Evolutionary conservation across 2,113 vertebrate species (phyloP).

Genomic region (Pseudorasbora parva): DNA sequence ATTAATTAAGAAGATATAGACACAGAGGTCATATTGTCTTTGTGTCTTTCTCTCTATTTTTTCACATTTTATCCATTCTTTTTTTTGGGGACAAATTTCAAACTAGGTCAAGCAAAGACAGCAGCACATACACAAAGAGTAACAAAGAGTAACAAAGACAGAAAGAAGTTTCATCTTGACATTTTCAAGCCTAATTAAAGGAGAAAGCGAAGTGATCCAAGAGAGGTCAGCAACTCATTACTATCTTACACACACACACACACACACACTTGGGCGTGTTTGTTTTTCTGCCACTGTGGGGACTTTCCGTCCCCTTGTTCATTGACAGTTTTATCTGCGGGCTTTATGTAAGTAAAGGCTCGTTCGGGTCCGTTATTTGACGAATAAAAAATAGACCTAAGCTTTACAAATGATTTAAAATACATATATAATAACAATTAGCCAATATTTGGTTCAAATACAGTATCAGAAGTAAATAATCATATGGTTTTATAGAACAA

Average conservation of each 20-base stretch:
- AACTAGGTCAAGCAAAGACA: conserved; percentile 23
- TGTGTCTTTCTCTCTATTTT: not conserved
- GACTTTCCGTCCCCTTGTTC: not conserved
- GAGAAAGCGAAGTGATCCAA: conserved; percentile 56
- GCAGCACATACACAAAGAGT: conserved; percentile 13
- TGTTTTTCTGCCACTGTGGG: not conserved
- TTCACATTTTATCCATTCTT: not conserved
- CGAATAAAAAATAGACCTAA: too few relatives aligned
- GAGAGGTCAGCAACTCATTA: conserved; percentile 51
- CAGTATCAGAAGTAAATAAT: too few relatives aligned
- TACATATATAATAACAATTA: too few relatives aligned
- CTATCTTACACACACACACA: conserved; percentile 10
- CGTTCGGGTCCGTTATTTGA: not conserved
- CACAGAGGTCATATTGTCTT: not conserved
- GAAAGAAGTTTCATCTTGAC: conserved; percentile 64
- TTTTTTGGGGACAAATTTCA: conserved; percentile 22
- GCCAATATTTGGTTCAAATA: too few relatives aligned
- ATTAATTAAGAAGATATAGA: conserved; percentile 12
- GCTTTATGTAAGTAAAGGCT: not conserved
- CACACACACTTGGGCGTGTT: not conserved
- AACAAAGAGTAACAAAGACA: conserved; percentile 27
- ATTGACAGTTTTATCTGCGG: not conserved
- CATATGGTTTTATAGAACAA: too few relatives aligned
- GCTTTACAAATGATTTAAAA: too few relatives aligned
- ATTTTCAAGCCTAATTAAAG: conserved; percentile 76